These are phyloP conservation scores for Phalanger gymnotis DNA, from an alignment of 2,797 vertebrate genomes.

Conservation along the genomic window DNA sequence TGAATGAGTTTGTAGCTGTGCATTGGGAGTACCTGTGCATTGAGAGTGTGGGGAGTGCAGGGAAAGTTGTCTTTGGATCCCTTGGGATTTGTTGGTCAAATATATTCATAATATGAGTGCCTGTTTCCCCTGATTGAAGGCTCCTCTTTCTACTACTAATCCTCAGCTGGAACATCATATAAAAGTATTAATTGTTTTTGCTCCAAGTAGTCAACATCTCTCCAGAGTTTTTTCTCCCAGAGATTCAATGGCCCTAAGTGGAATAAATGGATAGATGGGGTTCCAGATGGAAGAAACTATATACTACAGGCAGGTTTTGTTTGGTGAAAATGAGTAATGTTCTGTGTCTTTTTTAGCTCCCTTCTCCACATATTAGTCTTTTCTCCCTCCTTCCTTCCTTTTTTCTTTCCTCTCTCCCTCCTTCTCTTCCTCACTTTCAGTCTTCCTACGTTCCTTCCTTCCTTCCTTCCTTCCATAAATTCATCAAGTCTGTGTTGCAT, in stretches of 20 bases:
- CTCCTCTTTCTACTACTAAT: not conserved
- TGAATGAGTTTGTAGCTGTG: not conserved
- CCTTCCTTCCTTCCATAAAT: constrained; percentile 1
- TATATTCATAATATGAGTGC: not conserved
- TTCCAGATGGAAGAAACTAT: fast-evolving
- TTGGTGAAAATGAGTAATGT: not conserved
- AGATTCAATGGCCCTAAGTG: not conserved
- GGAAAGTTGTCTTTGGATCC: not conserved
- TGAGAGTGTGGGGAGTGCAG: not conserved
- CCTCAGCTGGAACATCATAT: not conserved
- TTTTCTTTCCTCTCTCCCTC: not conserved
- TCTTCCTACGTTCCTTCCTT: not conserved
- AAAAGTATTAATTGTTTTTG: not conserved
- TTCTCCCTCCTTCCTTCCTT: not conserved
- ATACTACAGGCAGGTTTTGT: not conserved
- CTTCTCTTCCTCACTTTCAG: not conserved
- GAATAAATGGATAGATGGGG: fast-evolving
- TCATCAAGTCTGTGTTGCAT: not conserved
- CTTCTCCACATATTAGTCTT: not conserved
- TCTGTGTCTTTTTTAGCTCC: not conserved
- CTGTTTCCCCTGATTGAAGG: not conserved
- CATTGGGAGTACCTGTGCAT: not conserved
- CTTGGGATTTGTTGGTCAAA: not conserved
- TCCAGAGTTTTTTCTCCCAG: not conserved
- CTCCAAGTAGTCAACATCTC: not conserved